Conservation (phyloP, 1,140 invertebrate genomes). For the Maconellicoccus hirsutus region DNA sequence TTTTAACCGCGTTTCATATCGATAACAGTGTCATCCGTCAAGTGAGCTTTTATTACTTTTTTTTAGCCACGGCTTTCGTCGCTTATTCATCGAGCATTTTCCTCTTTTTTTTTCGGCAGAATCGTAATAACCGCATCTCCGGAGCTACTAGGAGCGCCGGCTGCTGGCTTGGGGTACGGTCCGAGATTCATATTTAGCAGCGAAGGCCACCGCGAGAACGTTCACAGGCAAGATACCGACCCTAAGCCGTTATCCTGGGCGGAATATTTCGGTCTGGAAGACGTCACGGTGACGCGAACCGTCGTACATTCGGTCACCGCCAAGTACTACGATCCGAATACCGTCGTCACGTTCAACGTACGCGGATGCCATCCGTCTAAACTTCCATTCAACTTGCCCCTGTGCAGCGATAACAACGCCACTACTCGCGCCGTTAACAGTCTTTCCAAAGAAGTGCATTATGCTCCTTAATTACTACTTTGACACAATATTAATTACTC, state of each 20-base stretch:
- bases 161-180: not conserved
- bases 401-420: constrained; percentile 22
- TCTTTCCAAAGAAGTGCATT: constrained; percentile 13
- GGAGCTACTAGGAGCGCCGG: not conserved
- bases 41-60: no score
- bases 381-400: constrained; percentile 29
- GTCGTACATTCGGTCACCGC: constrained; percentile 6
- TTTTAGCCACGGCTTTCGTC: no score
- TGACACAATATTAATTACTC: constrained; percentile 1
- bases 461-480: constrained; percentile 12
- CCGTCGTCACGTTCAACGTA: constrained; percentile 29
- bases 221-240: not conserved
- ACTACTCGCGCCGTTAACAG: not conserved
- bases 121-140: not conserved
- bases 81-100: no score
- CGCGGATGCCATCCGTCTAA: constrained; percentile 28
- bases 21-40: no score
- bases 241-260: constrained; percentile 2
- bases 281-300: not conserved
- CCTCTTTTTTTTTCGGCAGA: not conserved
- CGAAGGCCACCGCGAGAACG: not conserved
- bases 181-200: not conserved
- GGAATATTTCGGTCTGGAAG: constrained; percentile 11
- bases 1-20: no score
- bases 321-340: constrained; percentile 20